Evolutionary conservation across 2,888 invertebrate species (phyloP).

Genomic region (Sminthurinus aureus): DNA sequence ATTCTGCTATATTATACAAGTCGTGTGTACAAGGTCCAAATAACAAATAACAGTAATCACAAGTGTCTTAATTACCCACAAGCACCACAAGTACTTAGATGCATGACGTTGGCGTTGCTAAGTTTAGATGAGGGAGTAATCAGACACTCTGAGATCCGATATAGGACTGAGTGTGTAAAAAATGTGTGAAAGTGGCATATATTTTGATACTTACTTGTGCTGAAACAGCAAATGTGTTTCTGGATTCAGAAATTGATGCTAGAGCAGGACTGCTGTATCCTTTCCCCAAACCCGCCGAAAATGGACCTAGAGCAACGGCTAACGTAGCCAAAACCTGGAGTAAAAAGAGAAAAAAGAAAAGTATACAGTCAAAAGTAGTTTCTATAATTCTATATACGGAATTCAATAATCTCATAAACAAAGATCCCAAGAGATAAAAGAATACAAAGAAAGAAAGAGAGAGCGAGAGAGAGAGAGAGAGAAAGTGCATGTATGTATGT

Average conservation of each 20-base stretch:
- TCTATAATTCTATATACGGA: background rate
- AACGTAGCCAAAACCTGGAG: constrained; percentile 77
- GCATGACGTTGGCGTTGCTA: too few species aligned
- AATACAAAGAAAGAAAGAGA: background rate
- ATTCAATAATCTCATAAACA: constrained; percentile 33
- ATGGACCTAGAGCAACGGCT: constrained; percentile 80
- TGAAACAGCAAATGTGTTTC: constrained; percentile 58
- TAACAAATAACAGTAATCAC: too few species aligned
- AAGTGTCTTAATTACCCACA: too few species aligned
- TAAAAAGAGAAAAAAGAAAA: background rate
- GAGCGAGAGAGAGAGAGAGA: too few species aligned
- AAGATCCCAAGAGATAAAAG: constrained; percentile 19
- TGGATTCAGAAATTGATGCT: constrained; percentile 74
- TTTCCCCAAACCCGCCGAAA: constrained; percentile 81
- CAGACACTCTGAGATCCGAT: background rate
- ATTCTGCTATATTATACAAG: too few species aligned
- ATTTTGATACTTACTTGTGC: constrained; percentile 54
- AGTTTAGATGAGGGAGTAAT: background rate
- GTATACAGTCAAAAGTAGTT: background rate
- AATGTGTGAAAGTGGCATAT: too few species aligned
- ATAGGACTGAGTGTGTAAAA: too few species aligned
- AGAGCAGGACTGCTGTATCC: constrained; percentile 85
- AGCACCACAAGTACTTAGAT: too few species aligned
- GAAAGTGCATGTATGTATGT: too few species aligned
- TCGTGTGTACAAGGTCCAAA: too few species aligned